A percentile compares a stretch with the other conserved stretches of the same genome.
phyloP scores from a whole-genome alignment of 2,113 vertebrate species.

The Spea multiplicata region DNA sequence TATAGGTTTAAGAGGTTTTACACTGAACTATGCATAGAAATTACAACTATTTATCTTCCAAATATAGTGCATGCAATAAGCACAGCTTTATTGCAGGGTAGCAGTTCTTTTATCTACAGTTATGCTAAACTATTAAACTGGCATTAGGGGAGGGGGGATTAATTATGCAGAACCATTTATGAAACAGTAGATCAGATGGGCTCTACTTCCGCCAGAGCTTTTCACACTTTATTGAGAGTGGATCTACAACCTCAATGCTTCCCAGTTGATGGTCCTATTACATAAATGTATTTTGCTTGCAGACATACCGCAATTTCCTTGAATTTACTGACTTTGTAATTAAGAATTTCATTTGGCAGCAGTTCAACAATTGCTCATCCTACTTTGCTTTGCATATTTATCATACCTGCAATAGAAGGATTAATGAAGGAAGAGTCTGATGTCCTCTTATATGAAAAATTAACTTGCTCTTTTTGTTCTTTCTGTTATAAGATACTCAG shows the following conservation, averaged over 20 bases:
- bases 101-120: too few relatives aligned
- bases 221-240: not conserved
- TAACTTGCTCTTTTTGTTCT: too few relatives aligned
- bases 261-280: slow-evolving; percentile 15
- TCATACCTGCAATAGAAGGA: not conserved
- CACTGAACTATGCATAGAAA: too few relatives aligned
- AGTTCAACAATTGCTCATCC: slow-evolving; percentile 12
- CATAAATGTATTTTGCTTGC: slow-evolving; percentile 39
- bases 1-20: too few relatives aligned
- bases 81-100: too few relatives aligned
- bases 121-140: too few relatives aligned
- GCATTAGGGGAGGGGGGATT: too few relatives aligned
- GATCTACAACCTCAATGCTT: not conserved
- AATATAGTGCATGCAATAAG: too few relatives aligned
- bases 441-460: not conserved
- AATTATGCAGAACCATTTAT: too few relatives aligned
- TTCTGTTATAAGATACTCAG: too few relatives aligned
- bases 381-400: not conserved
- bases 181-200: not conserved
- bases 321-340: slow-evolving; percentile 40
- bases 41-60: too few relatives aligned
- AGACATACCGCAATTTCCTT: slow-evolving; percentile 41
- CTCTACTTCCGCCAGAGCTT: not conserved
- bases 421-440: not conserved
- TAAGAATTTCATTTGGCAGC: slow-evolving; percentile 22